Conservation (phyloP, 2,888 invertebrate species). For the Macaria notata region DNA sequence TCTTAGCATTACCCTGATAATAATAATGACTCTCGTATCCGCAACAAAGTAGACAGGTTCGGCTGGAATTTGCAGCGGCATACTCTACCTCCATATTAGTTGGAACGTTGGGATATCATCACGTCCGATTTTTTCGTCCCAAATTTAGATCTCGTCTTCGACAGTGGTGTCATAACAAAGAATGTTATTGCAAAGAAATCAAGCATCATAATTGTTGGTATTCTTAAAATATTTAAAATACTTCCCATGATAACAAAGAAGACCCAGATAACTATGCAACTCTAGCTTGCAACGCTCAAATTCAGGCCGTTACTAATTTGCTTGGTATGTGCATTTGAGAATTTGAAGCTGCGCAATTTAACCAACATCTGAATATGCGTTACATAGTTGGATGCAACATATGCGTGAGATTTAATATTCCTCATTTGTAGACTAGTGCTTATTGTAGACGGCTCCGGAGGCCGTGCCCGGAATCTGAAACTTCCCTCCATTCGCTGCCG, state of each 20-base stretch:
- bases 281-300: not conserved
- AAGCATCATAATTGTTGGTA: too few species aligned
- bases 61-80: not conserved
- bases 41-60: constrained; percentile 1
- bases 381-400: constrained; percentile 7
- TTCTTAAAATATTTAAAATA: not conserved
- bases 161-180: too few species aligned
- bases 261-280: not conserved
- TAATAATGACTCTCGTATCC: constrained; percentile 3
- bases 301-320: not conserved
- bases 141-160: not conserved
- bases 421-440: constrained; percentile 16
- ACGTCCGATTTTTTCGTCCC: not conserved
- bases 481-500: constrained; percentile 28
- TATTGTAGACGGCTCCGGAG: constrained; percentile 14
- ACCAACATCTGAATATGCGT: constrained; percentile 1
- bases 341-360: constrained; percentile 4
- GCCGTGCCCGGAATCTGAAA: constrained; percentile 26
- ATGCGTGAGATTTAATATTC: constrained; percentile 28
- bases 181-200: too few species aligned
- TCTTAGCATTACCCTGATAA: too few species aligned
- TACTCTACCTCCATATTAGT: not conserved
- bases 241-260: not conserved
- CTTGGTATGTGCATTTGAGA: not conserved
- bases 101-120: not conserved